These are phyloP conservation scores for Stichodactyla helianthus DNA, from an alignment of 64 coral and sea anemone genomes.

Conservation along the genomic window DNA sequence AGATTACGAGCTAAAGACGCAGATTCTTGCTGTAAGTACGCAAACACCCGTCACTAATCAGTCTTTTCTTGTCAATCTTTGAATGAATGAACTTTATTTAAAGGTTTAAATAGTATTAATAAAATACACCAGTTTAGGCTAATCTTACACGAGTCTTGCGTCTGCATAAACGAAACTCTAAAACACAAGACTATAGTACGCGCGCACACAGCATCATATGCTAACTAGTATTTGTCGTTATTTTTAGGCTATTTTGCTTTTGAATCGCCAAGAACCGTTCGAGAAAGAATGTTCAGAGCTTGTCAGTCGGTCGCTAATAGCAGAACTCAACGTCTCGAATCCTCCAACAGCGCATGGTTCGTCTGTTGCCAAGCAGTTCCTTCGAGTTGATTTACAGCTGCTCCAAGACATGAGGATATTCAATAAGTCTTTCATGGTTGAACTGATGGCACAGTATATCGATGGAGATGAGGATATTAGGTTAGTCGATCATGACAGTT, in stretches of 20 bases:
- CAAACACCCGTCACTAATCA: background rate
- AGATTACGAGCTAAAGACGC: slow-evolving; percentile 82
- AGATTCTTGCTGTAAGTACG: slow-evolving; percentile 81
- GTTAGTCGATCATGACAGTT: slow-evolving; percentile 20
- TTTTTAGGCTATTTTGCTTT: slow-evolving; percentile 79
- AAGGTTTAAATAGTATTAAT: no score
- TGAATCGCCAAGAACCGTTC: slow-evolving; percentile 73
- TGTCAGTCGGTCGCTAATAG: slow-evolving; percentile 48
- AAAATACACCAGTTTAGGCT: no score
- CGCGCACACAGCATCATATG: background rate
- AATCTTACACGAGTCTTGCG: no score
- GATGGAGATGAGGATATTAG: slow-evolving; percentile 90
- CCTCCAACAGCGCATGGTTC: slow-evolving; percentile 54
- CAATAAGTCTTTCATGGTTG: slow-evolving; percentile 67
- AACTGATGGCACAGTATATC: slow-evolving; percentile 90
- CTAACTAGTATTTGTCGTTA: background rate
- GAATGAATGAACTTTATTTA: no score
- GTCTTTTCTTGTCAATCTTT: background rate
- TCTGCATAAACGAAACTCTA: no score
- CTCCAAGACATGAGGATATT: slow-evolving; percentile 60
- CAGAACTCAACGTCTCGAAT: slow-evolving; percentile 80
- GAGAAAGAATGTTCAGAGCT: slow-evolving; percentile 37
- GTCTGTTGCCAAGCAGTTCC: slow-evolving; percentile 79
- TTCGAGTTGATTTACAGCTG: slow-evolving; percentile 70
- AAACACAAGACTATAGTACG: background rate